phyloP scores from a whole-genome alignment of 2,888 invertebrate genomes.

The Pollenia labialis region DNA sequence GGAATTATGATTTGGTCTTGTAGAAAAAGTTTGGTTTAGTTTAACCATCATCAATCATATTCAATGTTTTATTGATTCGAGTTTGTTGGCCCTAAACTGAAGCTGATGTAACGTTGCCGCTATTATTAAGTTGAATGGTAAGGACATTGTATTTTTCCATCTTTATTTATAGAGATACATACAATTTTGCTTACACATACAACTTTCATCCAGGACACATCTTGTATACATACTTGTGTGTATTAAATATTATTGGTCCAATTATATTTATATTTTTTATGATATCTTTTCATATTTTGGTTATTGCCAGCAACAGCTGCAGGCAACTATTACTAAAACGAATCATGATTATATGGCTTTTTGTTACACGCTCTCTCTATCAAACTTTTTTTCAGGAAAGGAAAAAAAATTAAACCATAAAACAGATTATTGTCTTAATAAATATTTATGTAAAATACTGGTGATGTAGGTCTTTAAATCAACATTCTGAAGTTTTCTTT shows the following conservation, averaged over 20 bases:
- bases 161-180: not conserved
- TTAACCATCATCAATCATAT: slow-evolving; percentile 71
- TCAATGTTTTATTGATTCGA: slow-evolving; percentile 66
- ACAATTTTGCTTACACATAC: not conserved
- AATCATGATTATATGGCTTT: slow-evolving; percentile 39
- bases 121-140: not conserved
- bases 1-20: slow-evolving; percentile 7
- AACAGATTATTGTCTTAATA: slow-evolving; percentile 19
- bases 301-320: slow-evolving; percentile 20
- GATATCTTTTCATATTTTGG: not conserved
- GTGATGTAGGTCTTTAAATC: slow-evolving; percentile 26
- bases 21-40: slow-evolving; percentile 51
- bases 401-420: too few relatives aligned
- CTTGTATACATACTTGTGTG: not conserved
- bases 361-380: not conserved
- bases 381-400: too few relatives aligned
- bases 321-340: slow-evolving; percentile 35
- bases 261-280: not conserved
- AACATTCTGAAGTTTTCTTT: slow-evolving; percentile 17
- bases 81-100: slow-evolving; percentile 36
- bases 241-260: slow-evolving; percentile 2
- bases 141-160: slow-evolving; percentile 7
- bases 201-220: not conserved
- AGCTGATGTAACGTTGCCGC: not conserved
- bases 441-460: slow-evolving; percentile 32